phyloP scores from a whole-genome alignment of 2,888 invertebrate species.

The Caenorhabditis zanzibari region DNA sequence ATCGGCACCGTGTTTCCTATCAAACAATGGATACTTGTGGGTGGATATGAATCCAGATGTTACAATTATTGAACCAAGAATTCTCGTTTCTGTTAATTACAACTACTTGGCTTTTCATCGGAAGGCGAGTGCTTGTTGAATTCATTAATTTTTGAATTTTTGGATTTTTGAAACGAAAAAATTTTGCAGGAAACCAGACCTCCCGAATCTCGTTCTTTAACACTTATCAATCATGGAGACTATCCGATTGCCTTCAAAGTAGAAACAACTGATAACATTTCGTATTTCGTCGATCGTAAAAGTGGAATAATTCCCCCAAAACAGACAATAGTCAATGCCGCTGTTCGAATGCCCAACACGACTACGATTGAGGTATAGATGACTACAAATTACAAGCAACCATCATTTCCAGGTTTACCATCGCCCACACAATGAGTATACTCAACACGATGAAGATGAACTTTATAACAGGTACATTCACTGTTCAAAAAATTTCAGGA shows the following conservation, averaged over 20 bases:
- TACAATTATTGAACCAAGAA: constrained; percentile 69
- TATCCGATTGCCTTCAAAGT: constrained; percentile 73
- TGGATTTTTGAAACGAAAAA: too few species aligned
- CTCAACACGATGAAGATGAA: neutral
- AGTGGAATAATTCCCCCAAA: constrained; percentile 65
- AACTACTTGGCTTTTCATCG: constrained; percentile 62
- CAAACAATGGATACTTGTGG: constrained; percentile 69
- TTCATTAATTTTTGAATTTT: too few species aligned
- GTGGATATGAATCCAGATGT: constrained; percentile 66
- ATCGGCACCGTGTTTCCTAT: constrained; percentile 35
- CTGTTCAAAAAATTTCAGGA: neutral
- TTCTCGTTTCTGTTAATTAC: constrained; percentile 64
- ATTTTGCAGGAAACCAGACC: constrained; percentile 54
- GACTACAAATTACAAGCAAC: neutral
- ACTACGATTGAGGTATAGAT: constrained; percentile 7
- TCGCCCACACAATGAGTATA: constrained; percentile 36
- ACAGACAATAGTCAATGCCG: constrained; percentile 35
- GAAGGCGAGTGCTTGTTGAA: neutral
- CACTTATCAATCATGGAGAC: constrained; percentile 70
- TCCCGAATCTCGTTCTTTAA: constrained; percentile 57
- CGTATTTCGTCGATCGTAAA: constrained; percentile 67
- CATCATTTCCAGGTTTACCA: constrained; percentile 25
- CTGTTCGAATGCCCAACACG: constrained; percentile 21
- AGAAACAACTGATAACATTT: constrained; percentile 70
- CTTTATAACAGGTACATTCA: constrained; percentile 34